Evolutionary conservation across 2,797 vertebrate genomes (phyloP).

Genomic region (Scolopax bukidnonensis): DNA sequence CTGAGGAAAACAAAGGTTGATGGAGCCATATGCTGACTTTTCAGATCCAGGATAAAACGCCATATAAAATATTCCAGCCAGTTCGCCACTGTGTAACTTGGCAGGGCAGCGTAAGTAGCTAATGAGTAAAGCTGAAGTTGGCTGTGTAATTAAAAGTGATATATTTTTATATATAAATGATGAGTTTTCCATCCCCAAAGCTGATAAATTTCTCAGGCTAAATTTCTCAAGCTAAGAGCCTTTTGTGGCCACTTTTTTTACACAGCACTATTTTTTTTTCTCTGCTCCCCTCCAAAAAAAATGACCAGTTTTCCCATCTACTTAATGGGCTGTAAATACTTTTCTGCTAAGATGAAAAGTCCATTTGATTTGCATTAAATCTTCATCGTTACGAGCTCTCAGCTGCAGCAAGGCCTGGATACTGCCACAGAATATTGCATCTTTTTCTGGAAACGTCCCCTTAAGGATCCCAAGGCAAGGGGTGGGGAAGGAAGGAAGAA

Average conservation of each 20-base stretch:
- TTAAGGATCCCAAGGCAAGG: neutral
- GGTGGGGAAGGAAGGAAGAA: neutral
- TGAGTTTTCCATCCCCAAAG: constrained; percentile 64
- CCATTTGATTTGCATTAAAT: constrained; percentile 73
- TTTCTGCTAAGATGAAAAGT: constrained; percentile 68
- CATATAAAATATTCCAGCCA: constrained; percentile 45
- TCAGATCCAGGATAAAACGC: constrained; percentile 43
- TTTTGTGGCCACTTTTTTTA: constrained; percentile 49
- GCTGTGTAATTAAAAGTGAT: constrained; percentile 64
- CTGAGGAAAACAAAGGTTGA: neutral
- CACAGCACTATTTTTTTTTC: neutral
- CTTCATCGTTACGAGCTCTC: constrained; percentile 47
- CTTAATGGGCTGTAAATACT: constrained; percentile 69
- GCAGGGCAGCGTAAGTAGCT: neutral
- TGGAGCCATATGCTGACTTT: constrained; percentile 19
- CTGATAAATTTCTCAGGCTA: constrained; percentile 60
- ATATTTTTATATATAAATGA: constrained; percentile 63
- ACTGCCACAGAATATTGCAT: neutral
- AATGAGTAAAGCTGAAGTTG: constrained; percentile 65
- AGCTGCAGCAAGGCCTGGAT: neutral
- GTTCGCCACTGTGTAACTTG: constrained; percentile 55
- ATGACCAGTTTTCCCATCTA: constrained; percentile 52
- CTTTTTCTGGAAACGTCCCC: constrained; percentile 26
- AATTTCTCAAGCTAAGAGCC: constrained; percentile 47
- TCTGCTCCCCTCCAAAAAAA: constrained; percentile 50